These are phyloP conservation scores for Campylomormyrus numenius DNA, from an alignment of 2,113 vertebrate genomes.

Conservation along the genomic window DNA sequence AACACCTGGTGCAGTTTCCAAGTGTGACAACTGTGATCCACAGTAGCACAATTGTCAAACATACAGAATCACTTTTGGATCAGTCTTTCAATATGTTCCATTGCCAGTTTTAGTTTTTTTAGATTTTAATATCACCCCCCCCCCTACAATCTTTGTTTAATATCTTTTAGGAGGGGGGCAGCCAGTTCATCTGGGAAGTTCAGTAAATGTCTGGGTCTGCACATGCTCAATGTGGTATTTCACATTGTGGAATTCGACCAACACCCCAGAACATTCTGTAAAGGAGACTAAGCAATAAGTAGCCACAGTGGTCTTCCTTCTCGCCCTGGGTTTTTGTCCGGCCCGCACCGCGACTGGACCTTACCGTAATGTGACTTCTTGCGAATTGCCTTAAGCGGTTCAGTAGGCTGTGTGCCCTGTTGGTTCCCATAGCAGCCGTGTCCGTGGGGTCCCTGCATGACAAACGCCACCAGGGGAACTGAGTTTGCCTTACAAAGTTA, in stretches of 20 bases:
- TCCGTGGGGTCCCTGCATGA: not conserved
- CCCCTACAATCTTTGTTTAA: not conserved
- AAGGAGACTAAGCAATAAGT: slow-evolving; percentile 11
- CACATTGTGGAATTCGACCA: not conserved
- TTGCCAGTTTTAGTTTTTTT: not conserved
- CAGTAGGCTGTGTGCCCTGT: slow-evolving; percentile 23
- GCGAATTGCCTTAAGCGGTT: slow-evolving; percentile 37
- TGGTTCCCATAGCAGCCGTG: not conserved
- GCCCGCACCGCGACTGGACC: not conserved
- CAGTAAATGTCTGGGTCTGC: not conserved
- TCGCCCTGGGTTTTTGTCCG: too few species aligned
- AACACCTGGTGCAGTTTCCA: slow-evolving; percentile 61
- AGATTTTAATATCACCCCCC: not conserved
- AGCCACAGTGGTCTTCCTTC: slow-evolving; percentile 51
- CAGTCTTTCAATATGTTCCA: not conserved
- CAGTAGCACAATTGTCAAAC: not conserved
- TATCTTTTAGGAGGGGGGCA: not conserved
- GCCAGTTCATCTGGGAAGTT: not conserved
- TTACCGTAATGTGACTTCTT: slow-evolving; percentile 10
- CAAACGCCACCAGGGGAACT: not conserved
- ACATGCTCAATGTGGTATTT: not conserved
- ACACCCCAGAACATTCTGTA: not conserved
- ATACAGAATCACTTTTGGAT: not conserved
- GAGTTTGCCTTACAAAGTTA: slow-evolving; percentile 15
- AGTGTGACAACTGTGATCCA: slow-evolving; percentile 43